Conservation (phyloP, 2,797 vertebrate species). For the Fringilla coelebs region DNA sequence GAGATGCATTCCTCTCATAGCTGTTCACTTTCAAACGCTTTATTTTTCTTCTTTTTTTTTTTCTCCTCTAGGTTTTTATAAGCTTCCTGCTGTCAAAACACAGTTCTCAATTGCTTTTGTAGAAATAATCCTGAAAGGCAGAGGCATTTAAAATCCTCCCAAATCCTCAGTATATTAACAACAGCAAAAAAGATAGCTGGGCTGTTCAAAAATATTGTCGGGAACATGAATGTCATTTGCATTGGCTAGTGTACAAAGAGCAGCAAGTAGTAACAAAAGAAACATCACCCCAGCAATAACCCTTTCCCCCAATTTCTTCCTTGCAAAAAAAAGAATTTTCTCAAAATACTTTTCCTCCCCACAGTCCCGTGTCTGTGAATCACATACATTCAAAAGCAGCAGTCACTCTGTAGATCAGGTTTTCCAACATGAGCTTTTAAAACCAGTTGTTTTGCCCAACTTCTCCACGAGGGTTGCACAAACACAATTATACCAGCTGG, state of each 20-base stretch:
- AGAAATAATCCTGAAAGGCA: slow-evolving; percentile 64
- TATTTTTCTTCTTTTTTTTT: background rate
- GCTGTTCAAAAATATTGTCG: slow-evolving; percentile 55
- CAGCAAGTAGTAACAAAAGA: slow-evolving; percentile 55
- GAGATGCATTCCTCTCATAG: slow-evolving; percentile 30
- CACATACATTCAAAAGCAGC: slow-evolving; percentile 56
- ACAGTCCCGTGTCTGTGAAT: slow-evolving; percentile 30
- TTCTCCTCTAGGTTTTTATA: slow-evolving; percentile 16
- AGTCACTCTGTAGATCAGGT: background rate
- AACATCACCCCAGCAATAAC: slow-evolving; percentile 12
- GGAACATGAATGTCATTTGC: slow-evolving; percentile 39
- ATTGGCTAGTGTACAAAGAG: slow-evolving; percentile 57
- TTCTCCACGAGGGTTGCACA: background rate
- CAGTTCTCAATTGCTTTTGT: slow-evolving; percentile 59
- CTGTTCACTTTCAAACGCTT: slow-evolving; percentile 35
- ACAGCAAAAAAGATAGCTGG: slow-evolving; percentile 64
- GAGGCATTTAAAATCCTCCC: slow-evolving; percentile 62
- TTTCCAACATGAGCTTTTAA: slow-evolving; percentile 6
- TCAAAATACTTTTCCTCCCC: slow-evolving; percentile 30
- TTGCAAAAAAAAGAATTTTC: slow-evolving; percentile 30
- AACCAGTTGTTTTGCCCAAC: background rate
- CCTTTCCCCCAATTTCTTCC: slow-evolving; percentile 5
- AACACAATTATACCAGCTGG: background rate
- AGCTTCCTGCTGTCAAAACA: slow-evolving; percentile 56
- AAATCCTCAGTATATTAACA: slow-evolving; percentile 60